These are phyloP conservation scores for Pogonocherus hispidulus DNA, from an alignment of 2,888 invertebrate species.

Conservation along the genomic window DNA sequence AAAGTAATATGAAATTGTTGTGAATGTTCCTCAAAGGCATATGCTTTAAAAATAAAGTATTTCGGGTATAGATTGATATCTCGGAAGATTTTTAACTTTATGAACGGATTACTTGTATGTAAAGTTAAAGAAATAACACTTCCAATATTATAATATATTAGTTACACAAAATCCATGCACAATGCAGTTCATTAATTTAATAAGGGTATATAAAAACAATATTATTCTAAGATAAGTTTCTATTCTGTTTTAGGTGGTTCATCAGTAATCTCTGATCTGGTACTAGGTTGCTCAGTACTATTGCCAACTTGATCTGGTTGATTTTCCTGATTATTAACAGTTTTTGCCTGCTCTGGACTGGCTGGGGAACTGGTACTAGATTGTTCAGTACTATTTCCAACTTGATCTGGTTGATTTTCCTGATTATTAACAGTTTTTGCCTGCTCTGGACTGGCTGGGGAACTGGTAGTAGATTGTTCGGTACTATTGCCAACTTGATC, in stretches of 20 bases:
- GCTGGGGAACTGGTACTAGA: not conserved
- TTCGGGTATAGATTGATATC: too few relatives aligned
- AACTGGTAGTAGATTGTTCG: not conserved
- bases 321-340: not conserved
- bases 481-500: not conserved
- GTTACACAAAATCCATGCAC: constrained; percentile 8
- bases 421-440: too few relatives aligned
- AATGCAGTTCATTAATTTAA: not conserved
- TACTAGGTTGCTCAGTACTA: not conserved
- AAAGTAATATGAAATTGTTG: too few relatives aligned
- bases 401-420: not conserved
- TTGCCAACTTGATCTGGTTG: not conserved
- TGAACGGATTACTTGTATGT: too few relatives aligned
- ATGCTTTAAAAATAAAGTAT: too few relatives aligned
- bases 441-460: too few relatives aligned
- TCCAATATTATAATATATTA: constrained; percentile 16
- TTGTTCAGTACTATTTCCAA: not conserved
- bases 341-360: too few relatives aligned
- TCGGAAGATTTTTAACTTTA: too few relatives aligned
- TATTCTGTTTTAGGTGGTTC: not conserved
- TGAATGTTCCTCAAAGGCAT: too few relatives aligned
- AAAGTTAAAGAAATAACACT: too few relatives aligned
- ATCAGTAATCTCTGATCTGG: not conserved
- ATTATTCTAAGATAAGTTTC: not conserved
- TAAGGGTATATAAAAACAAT: not conserved